Conservation (phyloP, 2,888 invertebrate genomes). For the Punctoribates punctum region DNA sequence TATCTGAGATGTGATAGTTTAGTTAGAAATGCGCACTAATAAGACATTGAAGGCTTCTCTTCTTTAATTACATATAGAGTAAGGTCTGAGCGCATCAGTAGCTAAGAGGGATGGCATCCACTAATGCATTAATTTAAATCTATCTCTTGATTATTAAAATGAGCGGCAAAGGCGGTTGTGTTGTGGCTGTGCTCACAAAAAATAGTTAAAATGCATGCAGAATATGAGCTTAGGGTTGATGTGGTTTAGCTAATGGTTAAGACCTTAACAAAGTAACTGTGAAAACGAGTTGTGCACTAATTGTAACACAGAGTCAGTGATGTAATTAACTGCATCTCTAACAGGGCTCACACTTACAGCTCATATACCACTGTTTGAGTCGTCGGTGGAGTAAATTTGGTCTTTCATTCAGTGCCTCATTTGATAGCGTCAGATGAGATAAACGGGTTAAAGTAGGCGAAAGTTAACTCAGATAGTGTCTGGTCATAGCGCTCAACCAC, state of each 20-base stretch:
- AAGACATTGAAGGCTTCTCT: neutral
- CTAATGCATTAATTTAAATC: conserved; percentile 26
- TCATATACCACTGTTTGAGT: neutral
- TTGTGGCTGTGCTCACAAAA: neutral
- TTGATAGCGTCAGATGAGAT: conserved; percentile 1
- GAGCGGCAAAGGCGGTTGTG: conserved; percentile 8
- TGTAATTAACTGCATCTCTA: conserved; percentile 15
- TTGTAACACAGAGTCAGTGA: conserved; percentile 23
- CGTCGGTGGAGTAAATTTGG: conserved; percentile 2
- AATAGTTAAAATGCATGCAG: neutral
- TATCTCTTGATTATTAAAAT: conserved; percentile 28
- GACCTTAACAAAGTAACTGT: conserved; percentile 17
- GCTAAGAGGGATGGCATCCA: neutral
- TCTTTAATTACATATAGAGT: conserved; percentile 25
- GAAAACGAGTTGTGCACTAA: conserved; percentile 5
- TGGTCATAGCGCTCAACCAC: neutral
- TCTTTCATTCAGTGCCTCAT: conserved; percentile 13
- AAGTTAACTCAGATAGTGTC: neutral
- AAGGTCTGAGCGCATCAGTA: neutral
- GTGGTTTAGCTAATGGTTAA: conserved; percentile 9
- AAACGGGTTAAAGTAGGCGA: conserved; percentile 16
- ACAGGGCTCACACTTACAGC: neutral
- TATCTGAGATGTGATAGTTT: conserved; percentile 5
- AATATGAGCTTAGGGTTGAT: neutral
- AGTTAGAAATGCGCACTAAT: conserved; percentile 18